These are phyloP conservation scores for Apostichopus japonicus DNA, from an alignment of 35 echinoderm and acorn worm genomes.

Conservation along the genomic window DNA sequence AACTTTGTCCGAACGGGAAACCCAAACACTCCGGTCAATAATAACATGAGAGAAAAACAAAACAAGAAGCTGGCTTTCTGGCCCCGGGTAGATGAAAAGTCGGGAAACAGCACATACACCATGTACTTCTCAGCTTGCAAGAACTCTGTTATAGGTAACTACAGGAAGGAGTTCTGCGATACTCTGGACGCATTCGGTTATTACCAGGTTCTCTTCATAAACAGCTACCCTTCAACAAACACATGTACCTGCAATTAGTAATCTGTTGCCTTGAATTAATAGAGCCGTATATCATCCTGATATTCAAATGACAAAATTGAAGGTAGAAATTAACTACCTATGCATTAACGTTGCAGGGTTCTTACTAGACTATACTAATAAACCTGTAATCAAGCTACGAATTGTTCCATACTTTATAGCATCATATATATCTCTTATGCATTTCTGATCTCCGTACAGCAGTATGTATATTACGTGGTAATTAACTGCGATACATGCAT, in stretches of 20 bases:
- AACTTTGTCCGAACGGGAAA: constrained; percentile 74
- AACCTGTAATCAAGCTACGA: no score
- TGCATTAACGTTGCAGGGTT: no score
- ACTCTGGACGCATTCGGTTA: constrained; percentile 16
- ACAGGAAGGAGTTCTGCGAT: constrained; percentile 40
- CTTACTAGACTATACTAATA: no score
- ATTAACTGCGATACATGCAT: no score
- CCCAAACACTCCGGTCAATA: constrained; percentile 51
- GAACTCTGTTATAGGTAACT: constrained; percentile 31
- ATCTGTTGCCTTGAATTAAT: no score
- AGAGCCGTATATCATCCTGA: no score
- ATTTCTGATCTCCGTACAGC: neutral
- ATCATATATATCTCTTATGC: neutral
- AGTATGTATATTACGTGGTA: no score
- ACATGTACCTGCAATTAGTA: neutral
- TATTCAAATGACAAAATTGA: no score
- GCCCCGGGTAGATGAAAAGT: constrained; percentile 37
- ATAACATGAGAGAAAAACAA: constrained; percentile 14
- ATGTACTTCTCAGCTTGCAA: constrained; percentile 48
- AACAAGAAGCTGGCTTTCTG: constrained; percentile 31
- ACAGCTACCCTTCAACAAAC: constrained; percentile 17
- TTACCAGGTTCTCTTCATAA: constrained; percentile 39
- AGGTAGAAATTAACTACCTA: no score
- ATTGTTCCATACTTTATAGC: no score
- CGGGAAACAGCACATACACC: constrained; percentile 34